Evolutionary conservation across 1,140 invertebrate species (phyloP), one percentile per base, ranked within the genome.

Genomic region (Orchesella cincta): DNA sequence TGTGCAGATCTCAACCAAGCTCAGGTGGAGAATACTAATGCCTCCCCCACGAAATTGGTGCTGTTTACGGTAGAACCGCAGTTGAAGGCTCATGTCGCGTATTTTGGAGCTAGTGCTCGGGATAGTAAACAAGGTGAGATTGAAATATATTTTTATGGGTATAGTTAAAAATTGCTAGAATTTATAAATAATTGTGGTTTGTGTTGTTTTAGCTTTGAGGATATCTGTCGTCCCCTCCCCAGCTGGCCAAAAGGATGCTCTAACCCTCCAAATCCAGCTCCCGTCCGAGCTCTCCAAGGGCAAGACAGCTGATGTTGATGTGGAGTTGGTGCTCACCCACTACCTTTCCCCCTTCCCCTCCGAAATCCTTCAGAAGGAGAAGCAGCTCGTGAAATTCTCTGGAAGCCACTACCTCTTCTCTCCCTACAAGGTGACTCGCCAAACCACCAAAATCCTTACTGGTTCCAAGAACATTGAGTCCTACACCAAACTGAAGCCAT

Each of bases 321-420:
- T 96, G 0, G 94, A 97, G 83, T 88, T 89, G 14, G 89, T 95
- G 0, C 91, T 91, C 31, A 91, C 91, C 0, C 92, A 95, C 83
- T 88, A 90, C 33, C 85, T 98, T 3, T 81, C 86, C 16, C 93
- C 96, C 0, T 93, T 95, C 86, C 97, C 97, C 0, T 90, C 90
- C 23, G 88, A 92, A 82, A 97, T 99, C 76, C 89, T 89, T 0
- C 97, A 98, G 85, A 91, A 93, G 79, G 96, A 98, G 83, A 96
- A 96, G 82, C 97, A 99, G 85, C 87, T 97, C 73, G 94, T 98
- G 0, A 90, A 91, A 79, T 98, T 93, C 83, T 89, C 86, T 74
- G 95, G 94, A 35, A 96, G 93, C 83, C 87, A 94, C 67, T 95
- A 96, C 84, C 88, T 93, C 12, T 97, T 91, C 83, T 91, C 92